Conservation (phyloP, 37 sponge, comb jelly and placozoan species). For the Crambe crambe region DNA sequence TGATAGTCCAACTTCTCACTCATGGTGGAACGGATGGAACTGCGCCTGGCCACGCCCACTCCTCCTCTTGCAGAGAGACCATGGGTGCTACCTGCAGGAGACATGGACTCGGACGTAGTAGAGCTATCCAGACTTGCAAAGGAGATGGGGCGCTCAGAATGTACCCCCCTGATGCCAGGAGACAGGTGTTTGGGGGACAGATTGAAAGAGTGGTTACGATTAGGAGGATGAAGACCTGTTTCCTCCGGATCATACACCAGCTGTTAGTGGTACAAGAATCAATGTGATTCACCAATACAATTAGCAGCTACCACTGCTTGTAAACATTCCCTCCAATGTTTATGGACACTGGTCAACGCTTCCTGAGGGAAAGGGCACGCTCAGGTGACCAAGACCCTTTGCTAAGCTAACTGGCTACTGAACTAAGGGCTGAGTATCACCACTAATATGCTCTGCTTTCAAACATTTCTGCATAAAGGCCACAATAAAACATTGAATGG, state of each 20-base stretch:
- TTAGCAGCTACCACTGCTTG: no score
- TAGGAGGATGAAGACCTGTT: slow-evolving; percentile 6
- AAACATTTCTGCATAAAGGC: no score
- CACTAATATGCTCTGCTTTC: no score
- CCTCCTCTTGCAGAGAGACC: neutral
- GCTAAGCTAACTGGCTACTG: neutral
- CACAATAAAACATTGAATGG: no score
- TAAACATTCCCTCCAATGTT: no score
- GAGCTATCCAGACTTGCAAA: slow-evolving; percentile 19
- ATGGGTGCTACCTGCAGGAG: slow-evolving; percentile 13
- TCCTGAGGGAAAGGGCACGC: neutral
- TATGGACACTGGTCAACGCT: no score
- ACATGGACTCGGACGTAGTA: slow-evolving; percentile 25
- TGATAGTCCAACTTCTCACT: slow-evolving; percentile 45
- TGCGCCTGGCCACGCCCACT: neutral
- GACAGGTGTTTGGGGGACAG: slow-evolving; percentile 13
- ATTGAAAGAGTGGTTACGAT: neutral
- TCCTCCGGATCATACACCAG: slow-evolving; percentile 28
- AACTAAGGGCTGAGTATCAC: no score
- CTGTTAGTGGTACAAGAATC: neutral
- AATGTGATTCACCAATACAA: no score
- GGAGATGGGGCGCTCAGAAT: slow-evolving; percentile 10
- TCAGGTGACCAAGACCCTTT: neutral
- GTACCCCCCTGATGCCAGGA: neutral
- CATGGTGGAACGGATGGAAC: slow-evolving; percentile 7